Conservation (phyloP, 1,140 invertebrate genomes). For the Gryon sp. region DNA sequence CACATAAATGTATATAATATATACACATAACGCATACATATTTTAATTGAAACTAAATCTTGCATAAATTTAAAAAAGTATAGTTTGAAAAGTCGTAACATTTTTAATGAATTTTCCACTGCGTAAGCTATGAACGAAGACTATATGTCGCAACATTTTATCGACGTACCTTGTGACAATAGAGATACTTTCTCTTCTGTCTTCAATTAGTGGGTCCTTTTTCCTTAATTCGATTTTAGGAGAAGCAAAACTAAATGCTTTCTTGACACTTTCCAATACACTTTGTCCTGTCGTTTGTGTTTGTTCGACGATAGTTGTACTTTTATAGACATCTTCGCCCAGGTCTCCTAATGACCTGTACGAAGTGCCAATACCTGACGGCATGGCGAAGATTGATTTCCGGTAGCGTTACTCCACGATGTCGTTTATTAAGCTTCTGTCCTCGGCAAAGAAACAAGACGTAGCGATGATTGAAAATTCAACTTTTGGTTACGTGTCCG, state of each 20-base stretch:
- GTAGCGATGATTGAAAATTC: slow-evolving; percentile 2
- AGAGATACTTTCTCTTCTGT: slow-evolving; percentile 77
- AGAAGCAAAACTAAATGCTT: slow-evolving; percentile 82
- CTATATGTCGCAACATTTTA: slow-evolving; percentile 13
- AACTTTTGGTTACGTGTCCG: slow-evolving; percentile 20
- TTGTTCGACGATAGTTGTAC: slow-evolving; percentile 82
- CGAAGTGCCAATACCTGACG: slow-evolving; percentile 82
- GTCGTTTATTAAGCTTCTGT: slow-evolving; percentile 34
- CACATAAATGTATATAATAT: too few relatives aligned
- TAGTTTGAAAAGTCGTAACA: slow-evolving; percentile 13
- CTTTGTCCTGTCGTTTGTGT: slow-evolving; percentile 78
- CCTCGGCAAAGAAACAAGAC: slow-evolving; percentile 42
- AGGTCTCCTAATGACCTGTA: slow-evolving; percentile 83
- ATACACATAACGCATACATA: too few relatives aligned
- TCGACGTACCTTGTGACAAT: slow-evolving; percentile 80
- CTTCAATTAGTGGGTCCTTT: slow-evolving; percentile 80
- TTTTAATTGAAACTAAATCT: too few relatives aligned
- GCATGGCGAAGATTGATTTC: slow-evolving; percentile 76
- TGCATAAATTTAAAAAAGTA: too few relatives aligned
- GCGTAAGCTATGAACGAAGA: slow-evolving; percentile 11
- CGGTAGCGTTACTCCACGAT: slow-evolving; percentile 56
- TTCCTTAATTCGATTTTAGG: slow-evolving; percentile 78
- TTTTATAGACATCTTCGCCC: slow-evolving; percentile 83
- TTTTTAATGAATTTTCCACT: slow-evolving; percentile 20
- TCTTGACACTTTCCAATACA: slow-evolving; percentile 83